Evolutionary conservation across 1,140 invertebrate species (phyloP).

Genomic region (Heliconius melpomene): DNA sequence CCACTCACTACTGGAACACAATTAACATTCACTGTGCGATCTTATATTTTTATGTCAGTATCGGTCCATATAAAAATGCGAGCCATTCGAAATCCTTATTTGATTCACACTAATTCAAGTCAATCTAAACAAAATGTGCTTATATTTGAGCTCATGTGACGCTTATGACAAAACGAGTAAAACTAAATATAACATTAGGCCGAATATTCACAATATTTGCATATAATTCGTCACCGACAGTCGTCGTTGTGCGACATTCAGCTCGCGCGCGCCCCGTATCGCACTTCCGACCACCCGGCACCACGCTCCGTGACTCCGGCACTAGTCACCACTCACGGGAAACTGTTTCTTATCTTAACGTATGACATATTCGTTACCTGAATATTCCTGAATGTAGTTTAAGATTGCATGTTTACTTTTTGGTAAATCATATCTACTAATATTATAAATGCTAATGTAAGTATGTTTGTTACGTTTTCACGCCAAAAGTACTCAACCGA

Average conservation of each 20-base stretch:
- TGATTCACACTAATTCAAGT: too few species aligned
- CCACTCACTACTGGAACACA: not conserved
- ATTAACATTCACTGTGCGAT: not conserved
- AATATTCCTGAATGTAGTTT: not conserved
- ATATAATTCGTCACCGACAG: slow-evolving; percentile 12
- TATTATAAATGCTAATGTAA: too few species aligned
- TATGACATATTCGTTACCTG: not conserved
- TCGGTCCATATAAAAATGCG: not conserved
- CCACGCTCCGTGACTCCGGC: slow-evolving; percentile 19
- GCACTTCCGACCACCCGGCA: slow-evolving; percentile 14
- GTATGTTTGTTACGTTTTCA: too few species aligned
- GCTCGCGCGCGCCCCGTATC: slow-evolving; percentile 22
- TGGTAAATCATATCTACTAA: too few species aligned
- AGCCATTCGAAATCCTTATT: too few species aligned
- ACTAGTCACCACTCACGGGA: slow-evolving; percentile 13
- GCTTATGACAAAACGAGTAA: too few species aligned
- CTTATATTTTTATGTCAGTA: not conserved
- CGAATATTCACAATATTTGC: not conserved
- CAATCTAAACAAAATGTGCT: too few species aligned
- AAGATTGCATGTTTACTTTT: too few species aligned
- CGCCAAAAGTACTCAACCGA: too few species aligned
- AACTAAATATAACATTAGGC: not conserved
- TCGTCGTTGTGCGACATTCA: slow-evolving; percentile 19
- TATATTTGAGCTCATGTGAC: too few species aligned
- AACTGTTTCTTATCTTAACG: slow-evolving; percentile 23